phyloP scores from a whole-genome alignment of 1,140 invertebrate genomes.

The Macrobrachium rosenbergii region DNA sequence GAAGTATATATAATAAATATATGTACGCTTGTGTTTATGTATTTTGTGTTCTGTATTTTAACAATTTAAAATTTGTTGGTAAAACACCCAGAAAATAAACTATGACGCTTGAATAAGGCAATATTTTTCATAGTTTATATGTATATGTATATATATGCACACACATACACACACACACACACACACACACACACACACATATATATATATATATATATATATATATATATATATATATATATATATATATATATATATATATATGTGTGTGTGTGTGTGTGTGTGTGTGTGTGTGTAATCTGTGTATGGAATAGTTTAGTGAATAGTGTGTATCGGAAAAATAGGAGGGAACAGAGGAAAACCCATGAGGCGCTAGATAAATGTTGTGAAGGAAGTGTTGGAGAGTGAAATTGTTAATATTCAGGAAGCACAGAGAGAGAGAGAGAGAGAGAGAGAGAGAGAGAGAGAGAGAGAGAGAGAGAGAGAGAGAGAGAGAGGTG shows the following conservation, averaged over 20 bases:
- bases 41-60: too few species aligned
- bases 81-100: too few species aligned
- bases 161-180: too few species aligned
- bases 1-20: too few species aligned
- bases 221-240: conserved; percentile 7
- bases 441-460: conserved; percentile 1
- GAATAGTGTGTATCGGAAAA: background rate
- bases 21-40: too few species aligned
- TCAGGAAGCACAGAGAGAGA: background rate
- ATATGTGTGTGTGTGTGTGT: too few species aligned
- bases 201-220: conserved; percentile 8
- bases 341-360: background rate
- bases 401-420: background rate
- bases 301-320: too few species aligned
- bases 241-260: background rate
- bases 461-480: conserved; percentile 34
- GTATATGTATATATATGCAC: too few species aligned
- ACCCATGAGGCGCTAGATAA: background rate
- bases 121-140: too few species aligned
- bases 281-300: too few species aligned
- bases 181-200: background rate
- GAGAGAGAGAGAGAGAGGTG: conserved; percentile 30
- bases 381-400: background rate
- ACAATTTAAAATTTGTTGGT: too few species aligned
- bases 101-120: too few species aligned